These are phyloP conservation scores for Sesia bembeciformis DNA, from an alignment of 2,888 invertebrate species.

Conservation along the genomic window DNA sequence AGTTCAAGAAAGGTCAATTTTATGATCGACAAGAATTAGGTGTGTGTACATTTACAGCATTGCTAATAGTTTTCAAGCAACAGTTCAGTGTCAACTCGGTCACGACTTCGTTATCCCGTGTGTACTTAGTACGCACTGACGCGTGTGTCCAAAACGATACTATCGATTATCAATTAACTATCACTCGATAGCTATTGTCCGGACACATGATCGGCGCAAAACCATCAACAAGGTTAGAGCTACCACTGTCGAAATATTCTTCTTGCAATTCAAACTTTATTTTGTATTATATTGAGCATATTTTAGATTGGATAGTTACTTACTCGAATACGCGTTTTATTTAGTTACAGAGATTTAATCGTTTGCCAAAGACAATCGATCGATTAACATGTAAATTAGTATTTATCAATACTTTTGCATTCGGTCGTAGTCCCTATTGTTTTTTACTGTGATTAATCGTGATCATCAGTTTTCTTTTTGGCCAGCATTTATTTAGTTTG, in stretches of 20 bases:
- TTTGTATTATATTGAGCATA: no score
- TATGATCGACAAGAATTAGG: no score
- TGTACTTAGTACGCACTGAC: constrained; percentile 1
- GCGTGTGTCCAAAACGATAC: constrained; percentile 21
- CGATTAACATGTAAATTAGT: constrained; percentile 46
- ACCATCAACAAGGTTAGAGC: no score
- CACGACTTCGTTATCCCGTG: constrained; percentile 20
- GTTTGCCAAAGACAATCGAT: constrained; percentile 21
- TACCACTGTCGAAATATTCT: no score
- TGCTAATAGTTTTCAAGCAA: constrained; percentile 13
- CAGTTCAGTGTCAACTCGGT: constrained; percentile 35
- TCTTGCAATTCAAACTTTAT: no score
- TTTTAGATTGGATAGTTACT: no score
- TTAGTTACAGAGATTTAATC: no score
- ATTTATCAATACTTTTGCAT: constrained; percentile 35
- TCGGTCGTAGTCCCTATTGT: constrained; percentile 20
- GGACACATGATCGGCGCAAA: no score
- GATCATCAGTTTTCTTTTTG: constrained; percentile 15
- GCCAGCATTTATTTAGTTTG: constrained; percentile 12
- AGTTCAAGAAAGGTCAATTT: no score
- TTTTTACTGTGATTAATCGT: constrained; percentile 21
- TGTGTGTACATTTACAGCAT: not conserved
- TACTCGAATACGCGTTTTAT: no score
- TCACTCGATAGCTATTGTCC: constrained; percentile 16
- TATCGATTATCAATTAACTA: constrained; percentile 20